phyloP scores from a whole-genome alignment of 2,888 invertebrate genomes.

The Lydus trimaculatus region DNA sequence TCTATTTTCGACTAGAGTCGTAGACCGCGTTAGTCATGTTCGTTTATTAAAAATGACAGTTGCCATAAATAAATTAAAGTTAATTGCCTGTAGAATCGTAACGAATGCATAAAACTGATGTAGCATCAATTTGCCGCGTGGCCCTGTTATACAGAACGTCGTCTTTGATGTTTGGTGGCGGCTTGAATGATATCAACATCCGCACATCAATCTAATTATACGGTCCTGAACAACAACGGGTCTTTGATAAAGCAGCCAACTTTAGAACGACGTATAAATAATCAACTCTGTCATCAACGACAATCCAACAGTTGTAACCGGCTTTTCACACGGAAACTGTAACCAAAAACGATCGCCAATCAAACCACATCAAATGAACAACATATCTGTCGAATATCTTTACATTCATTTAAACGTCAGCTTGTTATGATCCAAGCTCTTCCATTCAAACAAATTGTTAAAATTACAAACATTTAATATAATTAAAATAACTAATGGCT shows the following conservation, averaged over 20 bases:
- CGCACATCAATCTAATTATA: slow-evolving; percentile 58
- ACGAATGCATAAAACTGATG: slow-evolving; percentile 36
- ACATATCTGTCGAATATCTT: neutral
- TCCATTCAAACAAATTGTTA: neutral
- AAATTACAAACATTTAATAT: neutral
- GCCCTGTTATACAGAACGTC: slow-evolving; percentile 30
- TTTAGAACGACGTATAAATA: slow-evolving; percentile 36
- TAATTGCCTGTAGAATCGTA: slow-evolving; percentile 37
- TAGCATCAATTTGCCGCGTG: slow-evolving; percentile 38
- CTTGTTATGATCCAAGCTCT: neutral
- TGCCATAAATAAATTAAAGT: slow-evolving; percentile 37
- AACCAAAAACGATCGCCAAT: neutral
- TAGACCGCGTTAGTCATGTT: slow-evolving; percentile 30
- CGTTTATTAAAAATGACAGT: slow-evolving; percentile 37
- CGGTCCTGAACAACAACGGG: slow-evolving; percentile 39
- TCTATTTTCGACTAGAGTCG: slow-evolving; percentile 26
- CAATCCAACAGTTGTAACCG: slow-evolving; percentile 27
- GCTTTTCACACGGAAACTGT: slow-evolving; percentile 12
- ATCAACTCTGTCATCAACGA: slow-evolving; percentile 30
- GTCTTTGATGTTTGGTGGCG: slow-evolving; percentile 53
- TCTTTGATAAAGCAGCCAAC: slow-evolving; percentile 36
- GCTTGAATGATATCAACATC: slow-evolving; percentile 57
- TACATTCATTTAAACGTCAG: neutral
- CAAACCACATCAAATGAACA: neutral
- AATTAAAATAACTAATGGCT: neutral